Evolutionary conservation across 1,140 invertebrate genomes (phyloP), one percentile per base, ranked within the genome.

Genomic region (Colletes latitarsis): DNA sequence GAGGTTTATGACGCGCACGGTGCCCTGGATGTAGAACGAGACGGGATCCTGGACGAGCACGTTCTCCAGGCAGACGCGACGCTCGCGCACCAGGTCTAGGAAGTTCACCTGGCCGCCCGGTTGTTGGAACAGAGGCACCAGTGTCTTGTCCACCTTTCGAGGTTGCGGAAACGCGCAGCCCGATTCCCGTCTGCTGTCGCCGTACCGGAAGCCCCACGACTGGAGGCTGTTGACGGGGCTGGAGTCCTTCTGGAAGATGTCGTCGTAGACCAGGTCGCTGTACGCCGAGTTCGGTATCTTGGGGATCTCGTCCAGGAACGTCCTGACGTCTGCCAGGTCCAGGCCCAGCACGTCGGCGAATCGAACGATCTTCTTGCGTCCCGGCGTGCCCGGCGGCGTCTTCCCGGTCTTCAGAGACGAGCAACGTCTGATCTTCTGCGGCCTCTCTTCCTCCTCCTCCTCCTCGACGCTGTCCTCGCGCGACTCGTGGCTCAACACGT

Each of bases 291-390:
- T 96, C 0, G 97, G 98, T 86, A 98, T 95, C 83, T 96, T 96
- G 2, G 98, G 98, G 80, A 98, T 96, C 92, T 98, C 98, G 89
- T 98, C 97, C 81, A 98, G 93, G 92, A 98, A 98, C 4, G 97
- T 98, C 88, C 97, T 95, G 0, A 99, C 96, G 88, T 98, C 97
- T 14, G 97, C 98, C 80, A 99, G 93, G 94, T 99, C 98, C 9
- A 99, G 93, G 0, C 98, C 98, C 49, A 99, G 93, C 1, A 97
- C 98, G 90, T 99, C 98, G 0, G 98, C 98, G 92, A 99, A 99
- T 19, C 98, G 95, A 1, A 99, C 98, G 53, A 98, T 98, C 93
- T 99, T 99, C 92, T 99, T 99, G 1, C 96, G 94, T 4, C 96
- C 96, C 0, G 97, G 97, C 12, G 97, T 98, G 3, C 97, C 97